Conservation (phyloP, 2,888 invertebrate species). For the Euclidia mi region DNA sequence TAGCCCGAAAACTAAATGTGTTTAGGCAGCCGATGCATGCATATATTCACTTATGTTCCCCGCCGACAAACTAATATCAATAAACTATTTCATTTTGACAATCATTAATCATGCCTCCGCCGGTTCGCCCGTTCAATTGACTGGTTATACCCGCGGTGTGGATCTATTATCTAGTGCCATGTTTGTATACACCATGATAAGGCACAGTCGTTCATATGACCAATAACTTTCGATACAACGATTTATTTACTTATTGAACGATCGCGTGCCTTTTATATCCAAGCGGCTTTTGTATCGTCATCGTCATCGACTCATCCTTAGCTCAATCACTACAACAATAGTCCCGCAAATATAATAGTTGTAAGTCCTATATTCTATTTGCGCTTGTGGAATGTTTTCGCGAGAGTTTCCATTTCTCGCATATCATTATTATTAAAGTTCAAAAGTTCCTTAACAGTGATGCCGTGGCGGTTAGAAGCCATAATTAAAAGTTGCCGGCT, state of each 20-base stretch:
- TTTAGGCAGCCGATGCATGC: background rate
- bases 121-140: slow-evolving; percentile 71
- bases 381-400: slow-evolving; percentile 49
- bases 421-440: slow-evolving; percentile 76
- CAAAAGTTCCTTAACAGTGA: slow-evolving; percentile 68
- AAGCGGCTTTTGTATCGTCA: slow-evolving; percentile 35
- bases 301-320: slow-evolving; percentile 34
- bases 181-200: slow-evolving; percentile 59
- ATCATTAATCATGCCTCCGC: slow-evolving; percentile 77
- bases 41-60: slow-evolving; percentile 13
- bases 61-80: slow-evolving; percentile 41
- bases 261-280: slow-evolving; percentile 28
- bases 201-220: slow-evolving; percentile 46
- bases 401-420: slow-evolving; percentile 59
- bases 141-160: slow-evolving; percentile 66
- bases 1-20: too few relatives aligned
- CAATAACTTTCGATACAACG: slow-evolving; percentile 33
- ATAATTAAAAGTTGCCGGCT: slow-evolving; percentile 85
- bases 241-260: slow-evolving; percentile 63
- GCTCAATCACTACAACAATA: slow-evolving; percentile 1
- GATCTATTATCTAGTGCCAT: slow-evolving; percentile 67
- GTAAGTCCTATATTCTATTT: slow-evolving; percentile 26
- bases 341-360: background rate
- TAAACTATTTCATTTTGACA: slow-evolving; percentile 62
- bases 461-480: slow-evolving; percentile 72